Conservation (phyloP, 2,797 vertebrate genomes). For the Crax fasciolata region DNA sequence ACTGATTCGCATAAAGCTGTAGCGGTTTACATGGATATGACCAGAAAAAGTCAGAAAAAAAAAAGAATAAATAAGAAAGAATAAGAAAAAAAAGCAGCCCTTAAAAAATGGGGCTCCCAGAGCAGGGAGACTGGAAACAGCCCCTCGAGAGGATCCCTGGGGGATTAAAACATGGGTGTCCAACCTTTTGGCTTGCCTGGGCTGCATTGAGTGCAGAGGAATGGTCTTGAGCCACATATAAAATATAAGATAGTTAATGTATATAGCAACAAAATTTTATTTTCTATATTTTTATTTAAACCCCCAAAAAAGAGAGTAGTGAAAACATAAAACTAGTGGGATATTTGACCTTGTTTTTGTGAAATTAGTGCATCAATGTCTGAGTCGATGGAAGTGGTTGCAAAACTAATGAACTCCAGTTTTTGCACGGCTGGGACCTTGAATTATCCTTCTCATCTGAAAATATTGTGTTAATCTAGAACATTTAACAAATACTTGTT, state of each 20-base stretch:
- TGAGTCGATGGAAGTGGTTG: too few relatives aligned
- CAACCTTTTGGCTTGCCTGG: too few relatives aligned
- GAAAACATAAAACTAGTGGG: too few relatives aligned
- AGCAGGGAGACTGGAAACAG: neutral
- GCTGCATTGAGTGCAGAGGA: too few relatives aligned
- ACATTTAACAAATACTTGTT: neutral
- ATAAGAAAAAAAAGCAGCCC: accelerated
- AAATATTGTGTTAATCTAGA: neutral
- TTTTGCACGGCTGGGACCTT: neutral
- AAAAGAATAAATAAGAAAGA: neutral
- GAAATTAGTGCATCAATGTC: too few relatives aligned
- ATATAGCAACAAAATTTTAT: too few relatives aligned
- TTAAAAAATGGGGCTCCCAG: neutral
- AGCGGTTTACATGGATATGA: neutral
- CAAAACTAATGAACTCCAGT: neutral
- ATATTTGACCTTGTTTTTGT: too few relatives aligned
- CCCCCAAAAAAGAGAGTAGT: too few relatives aligned
- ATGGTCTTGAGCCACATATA: too few relatives aligned
- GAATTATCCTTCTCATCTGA: neutral
- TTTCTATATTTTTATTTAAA: too few relatives aligned
- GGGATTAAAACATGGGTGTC: neutral
- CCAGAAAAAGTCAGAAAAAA: neutral
- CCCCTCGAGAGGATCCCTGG: neutral
- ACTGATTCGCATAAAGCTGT: neutral
- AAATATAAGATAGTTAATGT: too few relatives aligned